phyloP scores from a whole-genome alignment of 2,888 invertebrate genomes.

The Leptogaster cylindrica region DNA sequence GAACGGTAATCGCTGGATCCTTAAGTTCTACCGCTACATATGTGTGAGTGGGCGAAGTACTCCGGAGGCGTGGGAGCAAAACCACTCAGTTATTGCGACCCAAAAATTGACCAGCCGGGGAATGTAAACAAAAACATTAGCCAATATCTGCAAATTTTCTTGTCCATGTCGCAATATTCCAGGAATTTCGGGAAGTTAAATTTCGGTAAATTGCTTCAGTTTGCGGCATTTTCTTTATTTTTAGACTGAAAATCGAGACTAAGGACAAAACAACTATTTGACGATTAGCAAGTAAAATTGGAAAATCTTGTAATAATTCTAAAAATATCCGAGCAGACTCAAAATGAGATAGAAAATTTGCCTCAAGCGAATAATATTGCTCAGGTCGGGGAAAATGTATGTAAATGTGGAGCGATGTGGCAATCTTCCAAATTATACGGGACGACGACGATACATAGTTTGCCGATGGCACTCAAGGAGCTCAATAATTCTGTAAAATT shows the following conservation, averaged over 20 bases:
- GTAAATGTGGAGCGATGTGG: conserved; percentile 28
- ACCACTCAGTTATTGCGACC: too few species aligned
- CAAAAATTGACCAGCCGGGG: too few species aligned
- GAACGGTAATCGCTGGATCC: too few species aligned
- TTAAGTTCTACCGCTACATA: too few species aligned
- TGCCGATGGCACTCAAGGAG: conserved; percentile 12
- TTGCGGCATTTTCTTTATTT: conserved; percentile 3
- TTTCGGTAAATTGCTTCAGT: neutral
- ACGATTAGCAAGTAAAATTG: conserved; percentile 35
- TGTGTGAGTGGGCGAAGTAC: too few species aligned
- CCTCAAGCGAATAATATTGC: conserved; percentile 27
- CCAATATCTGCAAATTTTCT: too few species aligned
- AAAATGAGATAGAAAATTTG: conserved; percentile 7
- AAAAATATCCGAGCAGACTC: conserved; percentile 3
- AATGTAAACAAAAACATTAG: too few species aligned
- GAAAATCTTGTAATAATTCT: conserved; percentile 35
- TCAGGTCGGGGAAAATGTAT: conserved; percentile 34
- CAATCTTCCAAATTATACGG: conserved; percentile 25
- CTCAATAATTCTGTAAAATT: conserved; percentile 18
- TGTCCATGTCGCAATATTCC: too few species aligned
- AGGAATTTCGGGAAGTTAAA: neutral
- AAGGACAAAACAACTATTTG: conserved; percentile 34
- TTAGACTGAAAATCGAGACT: conserved; percentile 12
- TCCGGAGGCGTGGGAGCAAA: too few species aligned
- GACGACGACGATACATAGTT: neutral